Conservation (phyloP, 2,888 invertebrate genomes). For the Seira sanloemensis region DNA sequence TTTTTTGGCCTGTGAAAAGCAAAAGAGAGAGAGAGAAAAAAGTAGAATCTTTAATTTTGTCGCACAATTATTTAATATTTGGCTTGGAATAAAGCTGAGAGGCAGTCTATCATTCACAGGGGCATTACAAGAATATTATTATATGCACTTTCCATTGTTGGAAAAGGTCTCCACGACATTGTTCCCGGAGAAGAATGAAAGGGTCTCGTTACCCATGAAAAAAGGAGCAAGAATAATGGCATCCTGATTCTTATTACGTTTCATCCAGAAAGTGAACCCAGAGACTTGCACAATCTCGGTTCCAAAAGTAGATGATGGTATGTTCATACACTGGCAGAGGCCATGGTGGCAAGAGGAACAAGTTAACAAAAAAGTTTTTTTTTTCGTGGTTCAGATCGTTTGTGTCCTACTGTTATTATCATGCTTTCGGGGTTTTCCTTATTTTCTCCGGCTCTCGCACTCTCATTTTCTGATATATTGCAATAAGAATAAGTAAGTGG, state of each 20-base stretch:
- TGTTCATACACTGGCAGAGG: background rate
- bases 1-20: background rate
- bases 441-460: background rate
- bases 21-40: background rate
- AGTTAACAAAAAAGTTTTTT: background rate
- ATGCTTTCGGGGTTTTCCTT: constrained; percentile 4
- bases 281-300: constrained; percentile 19
- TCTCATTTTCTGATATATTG: background rate
- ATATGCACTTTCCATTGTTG: background rate
- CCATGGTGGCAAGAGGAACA: background rate
- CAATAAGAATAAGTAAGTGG: background rate
- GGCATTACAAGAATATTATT: constrained; percentile 19
- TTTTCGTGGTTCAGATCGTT: background rate
- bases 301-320: constrained; percentile 48
- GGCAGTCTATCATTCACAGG: constrained; percentile 7
- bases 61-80: constrained; percentile 3
- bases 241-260: constrained; percentile 51
- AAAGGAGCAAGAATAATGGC: constrained; percentile 48
- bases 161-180: constrained; percentile 20
- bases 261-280: background rate
- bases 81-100: background rate
- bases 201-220: constrained; percentile 39
- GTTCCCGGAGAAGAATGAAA: constrained; percentile 41
- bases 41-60: background rate
- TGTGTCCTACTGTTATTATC: background rate